Evolutionary conservation across 2,888 invertebrate genomes (phyloP).

Genomic region (Agrochola lychnidis): DNA sequence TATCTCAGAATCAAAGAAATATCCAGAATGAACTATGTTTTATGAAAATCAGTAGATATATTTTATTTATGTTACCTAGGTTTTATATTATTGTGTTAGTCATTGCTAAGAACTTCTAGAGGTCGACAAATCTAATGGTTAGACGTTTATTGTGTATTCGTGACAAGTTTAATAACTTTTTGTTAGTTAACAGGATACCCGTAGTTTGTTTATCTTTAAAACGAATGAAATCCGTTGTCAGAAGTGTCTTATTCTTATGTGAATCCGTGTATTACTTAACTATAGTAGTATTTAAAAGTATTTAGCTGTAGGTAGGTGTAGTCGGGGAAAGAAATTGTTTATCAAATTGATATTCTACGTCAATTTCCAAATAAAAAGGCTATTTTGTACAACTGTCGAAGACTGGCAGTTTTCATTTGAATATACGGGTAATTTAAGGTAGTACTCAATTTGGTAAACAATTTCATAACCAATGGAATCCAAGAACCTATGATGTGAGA

Average conservation of each 20-base stretch:
- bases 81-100: conserved; percentile 28
- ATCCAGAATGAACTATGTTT: conserved; percentile 1
- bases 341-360: not conserved
- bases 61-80: conserved; percentile 3
- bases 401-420: not conserved
- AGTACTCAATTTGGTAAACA: not conserved
- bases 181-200: not conserved
- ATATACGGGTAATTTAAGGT: not conserved
- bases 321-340: not conserved
- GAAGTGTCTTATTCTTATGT: not conserved
- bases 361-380: not conserved
- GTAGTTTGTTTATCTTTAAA: not conserved
- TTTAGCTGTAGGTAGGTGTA: not conserved
- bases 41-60: not conserved
- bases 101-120: conserved; percentile 23
- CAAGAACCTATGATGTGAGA: not conserved
- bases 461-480: not conserved
- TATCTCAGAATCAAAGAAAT: conserved; percentile 31
- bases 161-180: conserved; percentile 14
- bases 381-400: not conserved
- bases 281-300: not conserved
- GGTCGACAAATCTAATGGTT: conserved; percentile 20
- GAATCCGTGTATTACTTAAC: not conserved
- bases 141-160: not conserved
- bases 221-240: not conserved